Evolutionary conservation across 1,140 invertebrate genomes (phyloP), one percentile per base, ranked within the genome.

Genomic region (Zaprionus ghesquierei): DNA sequence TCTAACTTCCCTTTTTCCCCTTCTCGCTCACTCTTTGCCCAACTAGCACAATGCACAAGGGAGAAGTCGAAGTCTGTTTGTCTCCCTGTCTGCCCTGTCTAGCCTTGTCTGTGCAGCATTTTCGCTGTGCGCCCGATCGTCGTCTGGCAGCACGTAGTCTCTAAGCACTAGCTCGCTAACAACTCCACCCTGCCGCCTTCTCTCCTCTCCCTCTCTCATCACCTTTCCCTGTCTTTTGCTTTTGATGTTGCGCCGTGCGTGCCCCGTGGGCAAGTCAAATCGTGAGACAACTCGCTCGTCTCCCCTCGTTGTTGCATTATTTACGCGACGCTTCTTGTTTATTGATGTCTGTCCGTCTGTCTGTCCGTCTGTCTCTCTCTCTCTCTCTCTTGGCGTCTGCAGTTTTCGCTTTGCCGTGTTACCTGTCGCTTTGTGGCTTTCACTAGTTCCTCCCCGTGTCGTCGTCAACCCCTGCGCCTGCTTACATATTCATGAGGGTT

Each of bases 401-500:
- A 76, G 64, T 22, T 63, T 51, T 54, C 51, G 51, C 62, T 56
- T 81, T 70, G 75, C 64, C 33, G 29, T 64, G 53, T 87, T 77
- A 85, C 82, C 81, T 85, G 75, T 51, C 63, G 62, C 77, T 76
- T 79, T 79, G 73, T 76, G 74, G 77, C 76, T 71, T 75, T 77
- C 50, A 70, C 65, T 75, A 75, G 31, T 58, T 54, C 60, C 46
- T 46, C 63, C 29, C 49, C 61, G 31, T 50, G 22, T 22, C 60
- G 22, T 22, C 60, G 41, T 25, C 69, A 66, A 53, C 64, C 77
- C 69, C 71, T 68, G 64, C 65, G 51, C 66, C 72, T 80, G 78
- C 79, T 90, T 86, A 90, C 84, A 90, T 90, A 90, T 90, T 87
- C 86, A 90, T 90, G 86, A 90, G 87, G 86, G 87, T 90, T 90